Base-by-base conservation (phyloP, 2,797 vertebrate species). In the Micropoecilia bifurca region DNA sequence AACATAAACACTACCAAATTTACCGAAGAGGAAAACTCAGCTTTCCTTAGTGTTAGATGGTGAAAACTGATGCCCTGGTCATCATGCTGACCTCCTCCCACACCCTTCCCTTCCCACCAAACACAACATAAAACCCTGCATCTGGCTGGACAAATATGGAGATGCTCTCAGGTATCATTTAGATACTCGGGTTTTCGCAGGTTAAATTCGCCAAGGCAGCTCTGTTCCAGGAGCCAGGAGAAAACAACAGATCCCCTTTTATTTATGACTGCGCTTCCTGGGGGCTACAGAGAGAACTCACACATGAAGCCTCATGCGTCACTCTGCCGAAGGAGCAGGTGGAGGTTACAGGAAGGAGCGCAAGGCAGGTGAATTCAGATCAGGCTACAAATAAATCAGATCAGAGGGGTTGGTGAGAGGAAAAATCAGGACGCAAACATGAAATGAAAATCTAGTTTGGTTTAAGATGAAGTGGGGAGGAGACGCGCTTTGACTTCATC, bases 191-290 rank as follows among this genome's bases (percentile, higher is more conserved):
- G 74, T 76, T 78, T 43, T 72, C 28, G 79, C 74, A 85, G 8
- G 74, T 14, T 71, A 12, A 30, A 46, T 77, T 80, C 80, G 73
- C 75, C 76, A 69, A 75, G 87, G 82, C 77, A 77, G 39, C 78
- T 61, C 45, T 75, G 79, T 83, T 85, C 83, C 73, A 74, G 75
- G 74, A 75, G 59, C 79, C 57, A 28, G 59, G 63, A 79, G 78
- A 84, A 80, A 45, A 86, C 79, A 80, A 81, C 77, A 80, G 76
- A 81, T 73, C 22, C 33, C 73, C 66, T 80, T 77, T 80, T 80
- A 85, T 90, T 84, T 79, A 81, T 81, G 83, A 75, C 80, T 50
- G 66, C 6, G 39, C 78, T 79, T 87, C 88, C 81, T 22, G 63
- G 50, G 71, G 73, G 79, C 57, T 55, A 1, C 50, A n/a, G 80